Evolutionary conservation across 2,888 invertebrate species (phyloP), one percentile per base, ranked within the genome.

Genomic region (Microctonus hyperodae): DNA sequence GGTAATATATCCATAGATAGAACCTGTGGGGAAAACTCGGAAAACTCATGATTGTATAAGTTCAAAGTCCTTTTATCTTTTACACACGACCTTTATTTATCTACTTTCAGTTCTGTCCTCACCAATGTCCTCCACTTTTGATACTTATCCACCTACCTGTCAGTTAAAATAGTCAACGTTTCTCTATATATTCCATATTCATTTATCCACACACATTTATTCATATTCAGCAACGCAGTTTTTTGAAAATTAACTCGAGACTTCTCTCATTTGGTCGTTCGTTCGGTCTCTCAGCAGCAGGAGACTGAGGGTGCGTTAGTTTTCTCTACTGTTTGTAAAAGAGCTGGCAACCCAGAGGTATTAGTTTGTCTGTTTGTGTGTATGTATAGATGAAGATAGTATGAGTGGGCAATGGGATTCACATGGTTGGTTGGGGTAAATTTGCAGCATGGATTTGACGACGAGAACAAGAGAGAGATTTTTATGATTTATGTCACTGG

Each of bases 21-120:
- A 80, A 79, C 80, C 79, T 74, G 64, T 72, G 37, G n/a, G 74
- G 78, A 81, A 81, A 82, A 81, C 79, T 81, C 72, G 74, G 77
- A 76, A 79, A 81, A 79, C 78, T 79, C 75, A 72, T 72, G 78
- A 80, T 80, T 78, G 37, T 44, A 40, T 59, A 56, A 28, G 7
- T 13, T 58, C 65, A 57, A 55, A 20, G 50, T 31, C 22, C 55
- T 48, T 28, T 31, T 28, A 7, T 22, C 60, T 48, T 56, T 48
- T 40, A 5, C 57, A 48, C 22, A 23, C 57, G 40, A 44, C 31
- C 51, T 62, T 65, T 59, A 44, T 56, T 56, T 53, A 51, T 55
- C 28, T 64, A 57, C 58, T 57, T 65, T 67, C 65, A 28, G 50
- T 66, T 63, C 57, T 58, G 58, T 62, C 23, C 64, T 60, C 40